Evolutionary conservation across 2,888 invertebrate genomes (phyloP), one percentile per base, ranked within the genome.

Genomic region (Epistrophe eligans): DNA sequence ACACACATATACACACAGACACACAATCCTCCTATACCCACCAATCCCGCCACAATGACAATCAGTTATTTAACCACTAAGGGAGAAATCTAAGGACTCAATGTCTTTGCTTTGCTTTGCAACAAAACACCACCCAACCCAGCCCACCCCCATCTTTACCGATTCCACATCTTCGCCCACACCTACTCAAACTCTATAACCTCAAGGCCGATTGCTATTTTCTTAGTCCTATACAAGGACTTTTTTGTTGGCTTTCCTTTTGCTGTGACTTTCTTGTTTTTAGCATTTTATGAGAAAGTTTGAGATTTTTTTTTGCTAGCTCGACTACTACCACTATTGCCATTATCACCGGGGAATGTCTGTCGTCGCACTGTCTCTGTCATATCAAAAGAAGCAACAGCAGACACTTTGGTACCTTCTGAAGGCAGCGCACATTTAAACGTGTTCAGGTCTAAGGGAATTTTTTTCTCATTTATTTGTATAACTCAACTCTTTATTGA

Each of bases 31-130:
- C 5, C 19, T 19, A 19, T 15, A 40, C 60, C n/a, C 38, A 28
- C 4, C 67, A 60, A 43, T 64, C 76, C 28, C 24, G 24, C 70
- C 70, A 52, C 73, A 64, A 72, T 81, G 82, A 82, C 87, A 83
- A 87, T 87, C 87, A 87, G 87, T 87, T 87, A 87, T 87, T 87
- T 82, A 83, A 87, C 87, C 87, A 83, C 87, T 66, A 64, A 60
- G 87, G 74, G 74, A 57, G 79, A 74, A 70, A 82, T 87, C 77
- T 66, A 64, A 79, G 71, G 82, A 87, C 76, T 82, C 82, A 82
- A 87, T 87, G 82, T 83, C 82, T 87, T 85, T 52, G 66, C 77
- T 84, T 58, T 19, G 67, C 58, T 80, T 55, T 80, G 79, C 84
- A 70, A 82, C 82, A 77, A 73, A 81, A 77, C 85, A 82, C 81